Evolutionary conservation across 2,888 invertebrate genomes (phyloP), one percentile per base, ranked within the genome.

Genomic region (Rhabditoides inermis): DNA sequence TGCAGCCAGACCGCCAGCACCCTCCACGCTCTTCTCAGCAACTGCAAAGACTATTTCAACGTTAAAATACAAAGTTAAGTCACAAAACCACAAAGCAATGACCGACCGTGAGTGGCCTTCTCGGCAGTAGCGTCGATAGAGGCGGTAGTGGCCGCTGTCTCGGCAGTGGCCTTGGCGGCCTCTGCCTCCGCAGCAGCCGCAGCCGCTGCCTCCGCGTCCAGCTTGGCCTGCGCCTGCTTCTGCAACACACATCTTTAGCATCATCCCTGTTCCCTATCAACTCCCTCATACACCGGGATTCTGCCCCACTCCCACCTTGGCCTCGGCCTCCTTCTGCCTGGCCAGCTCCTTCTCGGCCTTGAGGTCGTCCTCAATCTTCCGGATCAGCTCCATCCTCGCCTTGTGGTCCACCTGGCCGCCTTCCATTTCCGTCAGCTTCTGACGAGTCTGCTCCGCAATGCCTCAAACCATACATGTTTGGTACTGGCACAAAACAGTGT

Each of bases 361-460:
- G 40, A 74, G 66, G 1, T 58, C 67, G 15, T 63, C 60, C 49
- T 74, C 74, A 40, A 74, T 75, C 20, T 52, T 53, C 47, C 56
- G 56, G 51, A 74, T 67, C 49, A 74, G 55, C 18, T 54, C 68
- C 28, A 75, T 57, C 46, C 73, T 64, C n/a, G 63, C 73, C 45
- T 72, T 68, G 58, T 73, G 65, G 49, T 75, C 72, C 25, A 73
- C 59, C 35, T 58, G 57, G 35, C 70, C 73, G 45, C 74, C 74
- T 53, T 74, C 73, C 58, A 74, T 58, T 49, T 75, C 71, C 2
- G 69, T 72, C 22, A 74, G 61, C 45, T 69, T 70, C 47, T 75
- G 73, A 4, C 61, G 56, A 10, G 72, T 75, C 12, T 68, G 63
- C 42, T 74, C 74, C 20, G 69, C 65, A 40, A 73, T 62, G 20